Evolutionary conservation across 1,140 invertebrate genomes (phyloP).

Genomic region (Wiebesia pumilae): DNA sequence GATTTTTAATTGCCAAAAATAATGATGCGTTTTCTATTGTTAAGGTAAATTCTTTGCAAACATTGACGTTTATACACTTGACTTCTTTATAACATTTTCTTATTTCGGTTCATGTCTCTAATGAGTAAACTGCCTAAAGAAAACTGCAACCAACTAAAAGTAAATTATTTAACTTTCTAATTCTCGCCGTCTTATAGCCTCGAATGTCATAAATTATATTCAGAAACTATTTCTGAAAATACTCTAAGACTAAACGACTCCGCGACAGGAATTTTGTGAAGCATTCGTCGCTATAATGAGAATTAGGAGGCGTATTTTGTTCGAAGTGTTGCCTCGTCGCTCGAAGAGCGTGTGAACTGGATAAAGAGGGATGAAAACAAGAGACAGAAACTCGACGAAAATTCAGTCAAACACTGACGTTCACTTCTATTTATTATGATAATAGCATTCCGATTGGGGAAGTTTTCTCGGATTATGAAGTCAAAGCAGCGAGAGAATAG

Average conservation of each 20-base stretch:
- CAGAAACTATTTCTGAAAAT: background rate
- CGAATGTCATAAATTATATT: background rate
- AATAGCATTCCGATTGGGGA: constrained; percentile 45
- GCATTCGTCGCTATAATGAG: constrained; percentile 17
- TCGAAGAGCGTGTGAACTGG: background rate
- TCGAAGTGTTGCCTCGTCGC: constrained; percentile 12
- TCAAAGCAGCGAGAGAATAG: background rate
- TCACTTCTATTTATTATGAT: constrained; percentile 42
- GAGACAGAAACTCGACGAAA: background rate
- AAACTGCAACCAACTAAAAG: background rate
- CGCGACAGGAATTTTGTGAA: background rate
- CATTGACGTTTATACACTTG: background rate
- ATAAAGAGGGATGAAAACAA: background rate
- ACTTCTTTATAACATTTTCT: background rate
- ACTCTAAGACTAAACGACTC: background rate
- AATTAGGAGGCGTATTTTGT: constrained; percentile 25
- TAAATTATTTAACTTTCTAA: background rate
- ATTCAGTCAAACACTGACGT: constrained; percentile 30
- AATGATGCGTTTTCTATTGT: background rate
- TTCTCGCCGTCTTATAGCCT: background rate
- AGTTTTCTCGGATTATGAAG: constrained; percentile 39
- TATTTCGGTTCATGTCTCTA: background rate
- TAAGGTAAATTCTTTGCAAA: background rate
- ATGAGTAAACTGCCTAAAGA: background rate
- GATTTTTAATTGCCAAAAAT: background rate